These are phyloP conservation scores for Machaerirhynchus nigripectus DNA, from an alignment of 2,113 vertebrate species.

Conservation along the genomic window DNA sequence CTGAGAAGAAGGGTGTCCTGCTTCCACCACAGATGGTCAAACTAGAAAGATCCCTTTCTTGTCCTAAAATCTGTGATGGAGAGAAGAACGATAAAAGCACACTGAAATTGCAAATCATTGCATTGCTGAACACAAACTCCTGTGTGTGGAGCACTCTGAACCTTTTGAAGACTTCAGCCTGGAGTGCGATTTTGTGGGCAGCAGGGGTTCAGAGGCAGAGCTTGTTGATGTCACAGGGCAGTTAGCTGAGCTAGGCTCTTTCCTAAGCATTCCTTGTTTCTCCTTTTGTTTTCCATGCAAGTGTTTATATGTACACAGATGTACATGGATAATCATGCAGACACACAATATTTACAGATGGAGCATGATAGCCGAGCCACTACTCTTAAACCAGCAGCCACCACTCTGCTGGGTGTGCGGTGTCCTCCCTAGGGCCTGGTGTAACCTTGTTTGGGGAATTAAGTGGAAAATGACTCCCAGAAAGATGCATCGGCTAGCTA, in stretches of 20 bases:
- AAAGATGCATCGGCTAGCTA: accelerated
- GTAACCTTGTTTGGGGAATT: background rate
- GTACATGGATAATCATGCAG: background rate
- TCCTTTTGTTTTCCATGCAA: background rate
- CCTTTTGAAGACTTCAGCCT: background rate
- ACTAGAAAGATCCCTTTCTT: background rate
- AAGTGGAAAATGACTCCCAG: background rate
- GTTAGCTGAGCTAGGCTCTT: background rate
- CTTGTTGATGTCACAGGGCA: background rate
- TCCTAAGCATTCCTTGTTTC: background rate
- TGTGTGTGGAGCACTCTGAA: background rate
- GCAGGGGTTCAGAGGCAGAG: background rate
- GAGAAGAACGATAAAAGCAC: background rate
- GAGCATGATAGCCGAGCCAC: accelerated
- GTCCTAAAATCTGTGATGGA: background rate
- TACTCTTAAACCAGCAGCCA: background rate
- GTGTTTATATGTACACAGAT: accelerated
- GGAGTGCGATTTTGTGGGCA: background rate
- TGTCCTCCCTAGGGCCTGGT: background rate
- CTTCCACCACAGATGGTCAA: background rate
- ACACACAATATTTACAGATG: accelerated
- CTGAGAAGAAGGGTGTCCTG: background rate
- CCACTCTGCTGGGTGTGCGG: accelerated
- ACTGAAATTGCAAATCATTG: background rate
- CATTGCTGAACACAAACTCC: background rate